These are phyloP conservation scores for Aphelinus atriplicis DNA, from an alignment of 1,140 invertebrate genomes.

Conservation along the genomic window DNA sequence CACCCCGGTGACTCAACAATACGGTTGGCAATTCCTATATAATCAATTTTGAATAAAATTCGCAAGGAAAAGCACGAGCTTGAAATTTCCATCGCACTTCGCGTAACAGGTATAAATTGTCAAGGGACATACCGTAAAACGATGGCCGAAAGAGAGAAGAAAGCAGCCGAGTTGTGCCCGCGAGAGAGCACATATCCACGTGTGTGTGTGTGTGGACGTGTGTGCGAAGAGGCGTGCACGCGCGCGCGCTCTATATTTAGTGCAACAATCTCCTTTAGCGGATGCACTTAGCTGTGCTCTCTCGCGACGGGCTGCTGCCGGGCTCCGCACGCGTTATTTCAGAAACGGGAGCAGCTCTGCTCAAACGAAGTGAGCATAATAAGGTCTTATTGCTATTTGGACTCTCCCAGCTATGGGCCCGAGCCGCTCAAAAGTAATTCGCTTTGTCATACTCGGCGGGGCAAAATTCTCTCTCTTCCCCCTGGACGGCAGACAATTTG, in stretches of 20 bases:
- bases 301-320: background rate
- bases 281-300: background rate
- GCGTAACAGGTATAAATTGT: too few relatives aligned
- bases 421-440: background rate
- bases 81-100: background rate
- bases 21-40: too few relatives aligned
- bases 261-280: background rate
- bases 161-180: too few relatives aligned
- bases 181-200: too few relatives aligned
- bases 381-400: constrained; percentile 26
- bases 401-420: background rate
- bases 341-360: constrained; percentile 12
- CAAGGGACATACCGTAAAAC: too few relatives aligned
- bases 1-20: too few relatives aligned
- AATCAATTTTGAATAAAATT: too few relatives aligned
- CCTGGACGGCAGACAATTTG: too few relatives aligned
- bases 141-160: too few relatives aligned
- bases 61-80: background rate
- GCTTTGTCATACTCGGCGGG: too few relatives aligned
- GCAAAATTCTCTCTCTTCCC: too few relatives aligned
- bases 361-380: constrained; percentile 23
- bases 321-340: background rate
- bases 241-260: background rate
- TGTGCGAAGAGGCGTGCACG: background rate
- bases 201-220: background rate